A percentile compares a stretch with the other conserved stretches of the same genome.
Conservation (phyloP, 2,888 invertebrate species). For the Ichneumoninae sp. region DNA sequence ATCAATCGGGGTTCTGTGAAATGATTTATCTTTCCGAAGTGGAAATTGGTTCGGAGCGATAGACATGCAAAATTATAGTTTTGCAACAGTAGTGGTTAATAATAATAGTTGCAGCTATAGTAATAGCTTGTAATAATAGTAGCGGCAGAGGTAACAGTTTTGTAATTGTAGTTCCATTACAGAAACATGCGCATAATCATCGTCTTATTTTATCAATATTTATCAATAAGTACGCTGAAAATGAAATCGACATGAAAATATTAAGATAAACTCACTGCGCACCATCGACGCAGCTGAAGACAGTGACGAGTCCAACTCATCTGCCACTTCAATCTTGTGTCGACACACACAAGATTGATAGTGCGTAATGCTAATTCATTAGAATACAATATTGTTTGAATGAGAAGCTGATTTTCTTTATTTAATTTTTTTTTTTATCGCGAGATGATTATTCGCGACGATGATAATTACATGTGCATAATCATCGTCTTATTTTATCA, state of each 20-base stretch:
- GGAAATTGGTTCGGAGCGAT: background rate
- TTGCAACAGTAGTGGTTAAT: background rate
- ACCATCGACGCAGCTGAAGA: background rate
- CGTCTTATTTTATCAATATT: background rate
- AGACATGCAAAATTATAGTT: background rate
- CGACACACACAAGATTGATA: background rate
- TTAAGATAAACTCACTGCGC: background rate
- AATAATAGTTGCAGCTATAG: background rate
- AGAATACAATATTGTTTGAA: constrained; percentile 48
- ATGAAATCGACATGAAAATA: background rate
- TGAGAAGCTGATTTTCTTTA: constrained; percentile 41
- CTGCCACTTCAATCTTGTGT: background rate
- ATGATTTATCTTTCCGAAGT: background rate
- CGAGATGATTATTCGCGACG: constrained; percentile 54
- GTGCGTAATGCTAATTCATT: background rate
- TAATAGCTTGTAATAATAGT: background rate
- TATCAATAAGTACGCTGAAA: background rate
- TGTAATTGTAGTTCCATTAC: background rate
- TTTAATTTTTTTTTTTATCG: constrained; percentile 19
- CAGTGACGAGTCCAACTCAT: background rate
- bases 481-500: background rate
- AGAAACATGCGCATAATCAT: background rate
- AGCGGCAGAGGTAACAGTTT: background rate
- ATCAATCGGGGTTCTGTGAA: background rate
- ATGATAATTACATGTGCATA: constrained; percentile 42